Conservation (phyloP, 2,888 invertebrate species). For the Nysson spinosus region DNA sequence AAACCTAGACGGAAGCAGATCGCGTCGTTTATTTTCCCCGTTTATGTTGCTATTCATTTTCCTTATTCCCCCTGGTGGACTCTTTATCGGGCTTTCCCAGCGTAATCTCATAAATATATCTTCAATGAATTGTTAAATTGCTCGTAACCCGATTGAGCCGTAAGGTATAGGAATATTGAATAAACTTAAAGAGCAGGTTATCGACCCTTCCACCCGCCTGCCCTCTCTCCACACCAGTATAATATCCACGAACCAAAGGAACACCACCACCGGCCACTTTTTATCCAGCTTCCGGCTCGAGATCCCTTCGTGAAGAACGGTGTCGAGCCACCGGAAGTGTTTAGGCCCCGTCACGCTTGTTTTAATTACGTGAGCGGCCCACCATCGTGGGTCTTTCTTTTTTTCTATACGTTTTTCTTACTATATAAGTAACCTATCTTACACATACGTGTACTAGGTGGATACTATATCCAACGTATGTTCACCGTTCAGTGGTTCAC, state of each 20-base stretch:
- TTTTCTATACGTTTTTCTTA: conserved; percentile 12
- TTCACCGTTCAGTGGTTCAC: conserved; percentile 30
- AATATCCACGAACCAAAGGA: conserved; percentile 25
- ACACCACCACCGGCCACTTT: conserved; percentile 50
- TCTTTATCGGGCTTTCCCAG: not conserved
- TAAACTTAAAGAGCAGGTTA: conserved; percentile 28
- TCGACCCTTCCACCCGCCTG: conserved; percentile 48
- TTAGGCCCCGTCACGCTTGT: conserved; percentile 74
- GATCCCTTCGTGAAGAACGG: conserved; percentile 43
- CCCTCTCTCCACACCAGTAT: conserved; percentile 31
- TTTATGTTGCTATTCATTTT: conserved; percentile 14
- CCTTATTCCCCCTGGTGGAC: conserved; percentile 1
- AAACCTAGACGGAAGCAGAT: conserved; percentile 37
- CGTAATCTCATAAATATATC: not conserved
- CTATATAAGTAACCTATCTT: conserved; percentile 11
- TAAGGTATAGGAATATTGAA: not conserved
- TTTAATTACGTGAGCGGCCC: conserved; percentile 67
- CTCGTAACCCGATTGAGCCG: not conserved
- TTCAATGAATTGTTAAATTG: not conserved
- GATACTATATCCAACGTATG: conserved; percentile 33
- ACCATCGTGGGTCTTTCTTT: conserved; percentile 27
- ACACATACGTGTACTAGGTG: conserved; percentile 1
- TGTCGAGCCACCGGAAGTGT: conserved; percentile 68
- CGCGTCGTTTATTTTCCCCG: conserved; percentile 27
- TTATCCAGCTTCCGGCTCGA: conserved; percentile 65